Evolutionary conservation across 2,888 invertebrate genomes (phyloP), one percentile per base, ranked within the genome.

Genomic region (Andrena hattorfiana): DNA sequence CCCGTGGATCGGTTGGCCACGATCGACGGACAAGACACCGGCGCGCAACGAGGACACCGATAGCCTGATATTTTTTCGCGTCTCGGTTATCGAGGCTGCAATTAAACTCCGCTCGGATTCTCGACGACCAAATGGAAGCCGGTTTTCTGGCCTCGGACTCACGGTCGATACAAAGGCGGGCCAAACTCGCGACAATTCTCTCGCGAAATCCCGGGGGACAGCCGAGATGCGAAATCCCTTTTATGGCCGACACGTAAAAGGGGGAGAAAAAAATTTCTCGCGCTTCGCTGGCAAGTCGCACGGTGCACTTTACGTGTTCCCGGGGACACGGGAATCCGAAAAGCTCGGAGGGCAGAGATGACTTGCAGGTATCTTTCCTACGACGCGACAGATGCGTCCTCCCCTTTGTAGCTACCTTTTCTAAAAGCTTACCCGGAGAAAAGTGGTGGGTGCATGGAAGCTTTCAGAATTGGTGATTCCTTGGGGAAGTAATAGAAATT

Each of bases 131-230:
- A 16, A 4, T 10, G 28, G 32, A 10, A 23, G 35, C 28, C 30
- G 13, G 16, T 16, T 4, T 4, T 20, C 30, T n/a, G 1, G 28
- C 8, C 16, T 69, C 30, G 49, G n/a, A 35, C 54, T 76, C n/a
- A 20, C 63, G 75, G 23, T 69, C 77, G 64, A 63, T 68, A 77
- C n/a, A 68, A 75, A 68, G 60, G 42, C 49, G 51, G 51, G 51
- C 66, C 76, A 81, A 71, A 48, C 35, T 73, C 54, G 60, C 42
- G 73, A 56, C 75, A 63, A 79, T 77, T 81, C n/a, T 59, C 10
- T 35, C 16, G 60, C 59, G 67, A 68, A 68, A 62, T 66, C 72
- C 48, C 60, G 3, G 10, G 8, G 48, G 48, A 54, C 13, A 42
- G n/a, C 16, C 1, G 32, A n/a, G 26, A 77, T 20, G 69, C 48